Conservation (phyloP, 2,888 invertebrate genomes). For the Melikaiella ostensackeni region DNA sequence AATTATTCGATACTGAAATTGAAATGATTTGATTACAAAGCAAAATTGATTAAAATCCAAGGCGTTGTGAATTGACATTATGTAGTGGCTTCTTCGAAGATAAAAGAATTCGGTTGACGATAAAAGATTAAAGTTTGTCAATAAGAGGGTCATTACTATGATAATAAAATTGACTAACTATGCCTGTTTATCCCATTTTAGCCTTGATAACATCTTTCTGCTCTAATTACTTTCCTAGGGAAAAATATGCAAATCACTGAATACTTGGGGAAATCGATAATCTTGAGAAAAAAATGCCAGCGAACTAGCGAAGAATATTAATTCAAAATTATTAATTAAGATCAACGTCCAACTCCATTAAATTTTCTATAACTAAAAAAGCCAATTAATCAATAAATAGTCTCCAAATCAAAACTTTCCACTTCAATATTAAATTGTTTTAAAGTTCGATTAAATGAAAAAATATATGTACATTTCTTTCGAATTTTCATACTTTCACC, state of each 20-base stretch:
- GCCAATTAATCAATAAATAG: too few species aligned
- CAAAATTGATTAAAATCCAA: not conserved
- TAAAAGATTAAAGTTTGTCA: conserved; percentile 4
- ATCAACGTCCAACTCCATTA: too few species aligned
- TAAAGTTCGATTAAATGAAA: too few species aligned
- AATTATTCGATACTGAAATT: too few species aligned
- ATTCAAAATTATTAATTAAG: too few species aligned
- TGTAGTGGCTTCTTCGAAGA: not conserved
- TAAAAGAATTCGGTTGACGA: not conserved
- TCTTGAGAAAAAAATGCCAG: not conserved
- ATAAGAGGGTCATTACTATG: conserved; percentile 30
- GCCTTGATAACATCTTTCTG: conserved; percentile 35
- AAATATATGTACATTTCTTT: too few species aligned
- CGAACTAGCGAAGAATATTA: not conserved
- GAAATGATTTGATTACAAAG: too few species aligned
- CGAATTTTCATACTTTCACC: too few species aligned
- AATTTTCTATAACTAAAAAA: too few species aligned
- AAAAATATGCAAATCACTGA: conserved; percentile 14
- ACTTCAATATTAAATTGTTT: too few species aligned
- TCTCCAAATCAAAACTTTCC: too few species aligned
- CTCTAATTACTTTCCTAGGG: conserved; percentile 11
- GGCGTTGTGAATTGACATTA: too few species aligned
- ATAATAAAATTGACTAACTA: conserved; percentile 16
- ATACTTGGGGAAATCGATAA: not conserved
- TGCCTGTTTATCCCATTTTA: conserved; percentile 31